A percentile compares a stretch with the other conserved stretches of the same genome.
Evolutionary conservation across 2,888 invertebrate species (phyloP).

Genomic region (Drosophila paranaensis): DNA sequence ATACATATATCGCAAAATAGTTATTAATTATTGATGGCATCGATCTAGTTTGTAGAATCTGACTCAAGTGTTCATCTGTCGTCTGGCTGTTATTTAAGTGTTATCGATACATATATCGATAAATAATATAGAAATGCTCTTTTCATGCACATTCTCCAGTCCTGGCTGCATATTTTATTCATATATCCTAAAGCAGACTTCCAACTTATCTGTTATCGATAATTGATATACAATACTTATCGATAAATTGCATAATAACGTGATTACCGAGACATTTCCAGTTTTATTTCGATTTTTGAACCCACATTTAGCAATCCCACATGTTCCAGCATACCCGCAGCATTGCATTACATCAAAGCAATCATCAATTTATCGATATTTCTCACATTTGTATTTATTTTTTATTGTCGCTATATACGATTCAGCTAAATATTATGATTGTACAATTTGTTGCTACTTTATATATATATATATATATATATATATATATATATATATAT

Average conservation of each 20-base stretch:
- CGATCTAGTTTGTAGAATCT: background rate
- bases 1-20: background rate
- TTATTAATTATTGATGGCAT: background rate
- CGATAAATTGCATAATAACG: too few species aligned
- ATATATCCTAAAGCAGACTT: too few species aligned
- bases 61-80: too few species aligned
- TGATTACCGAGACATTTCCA: too few species aligned
- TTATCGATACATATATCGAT: background rate
- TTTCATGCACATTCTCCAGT: too few species aligned
- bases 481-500: background rate
- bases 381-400: background rate
- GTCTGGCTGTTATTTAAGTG: too few species aligned
- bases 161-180: too few species aligned
- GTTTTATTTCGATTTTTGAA: too few species aligned
- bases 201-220: too few species aligned
- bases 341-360: background rate
- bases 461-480: background rate
- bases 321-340: background rate
- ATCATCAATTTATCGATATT: background rate
- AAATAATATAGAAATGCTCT: too few species aligned
- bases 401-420: background rate
- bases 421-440: background rate
- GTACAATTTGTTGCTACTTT: constrained; percentile 2
- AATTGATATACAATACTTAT: too few species aligned
- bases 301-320: background rate